Evolutionary conservation across 2,888 invertebrate species (phyloP), one percentile per base, ranked within the genome.

Genomic region (Ceriagrion tenellum): DNA sequence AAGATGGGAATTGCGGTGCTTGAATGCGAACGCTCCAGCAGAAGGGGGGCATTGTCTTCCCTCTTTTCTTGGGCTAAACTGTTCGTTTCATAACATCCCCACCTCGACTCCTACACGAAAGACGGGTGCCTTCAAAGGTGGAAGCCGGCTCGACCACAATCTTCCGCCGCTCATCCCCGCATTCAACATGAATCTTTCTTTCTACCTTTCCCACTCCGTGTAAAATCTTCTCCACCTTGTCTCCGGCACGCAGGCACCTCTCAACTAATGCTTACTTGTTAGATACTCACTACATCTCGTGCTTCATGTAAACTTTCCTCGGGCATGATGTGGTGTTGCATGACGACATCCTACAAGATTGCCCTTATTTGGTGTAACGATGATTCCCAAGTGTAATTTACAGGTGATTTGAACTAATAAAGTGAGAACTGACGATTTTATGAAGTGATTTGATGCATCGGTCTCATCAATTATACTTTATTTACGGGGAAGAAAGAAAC

Each of bases 11-110:
- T 81, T 81, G 81, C 81, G 63, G 63, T 91, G 63, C 23, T 26
- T 23, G 91, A 35, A 81, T 81, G 81, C 26, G 81, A 35, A 35
- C 13, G n/a, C n/a, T 8, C 69, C 26, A 26, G n/a, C 26, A 35
- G 81, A 81, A 81, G 81, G 30, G 81, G 63, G 74, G 47, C 47
- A 93, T 74, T 93, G 93, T 93, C 63, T 69, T 69, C 74, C 47
- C 93, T 93, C 93, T 47, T 93, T 47, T 59, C 59, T 59, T 59
- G 47, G 93, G 23, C 91, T 91, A 91, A 69, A 91, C 63, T 69
- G 69, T 26, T 55, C 23, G 93, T 93, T 93, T 93, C 93, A 93
- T 93, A 93, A 93, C 93, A 47, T 40, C 47, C 74, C 26, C 13
- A 8, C 93, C 69, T 47, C 40, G 55, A 74, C 69, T 69, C 93